phyloP scores from a whole-genome alignment of 2,888 invertebrate species.

The Monochamus alternatus region DNA sequence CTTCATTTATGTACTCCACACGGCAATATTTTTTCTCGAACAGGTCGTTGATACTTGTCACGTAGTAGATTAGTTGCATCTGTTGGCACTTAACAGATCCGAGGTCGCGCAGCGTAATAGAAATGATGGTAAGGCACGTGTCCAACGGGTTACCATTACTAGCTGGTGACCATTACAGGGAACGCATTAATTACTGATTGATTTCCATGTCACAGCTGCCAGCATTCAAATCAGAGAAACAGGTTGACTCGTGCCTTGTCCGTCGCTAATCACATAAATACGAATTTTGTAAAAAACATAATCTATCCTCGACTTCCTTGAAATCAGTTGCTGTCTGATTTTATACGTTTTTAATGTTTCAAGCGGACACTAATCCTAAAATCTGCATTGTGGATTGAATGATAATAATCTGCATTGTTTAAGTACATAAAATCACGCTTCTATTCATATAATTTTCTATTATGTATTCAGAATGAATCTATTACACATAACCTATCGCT shows the following conservation, averaged over 20 bases:
- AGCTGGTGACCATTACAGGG: slow-evolving; percentile 49
- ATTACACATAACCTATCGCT: no score
- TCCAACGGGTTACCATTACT: slow-evolving; percentile 51
- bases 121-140: slow-evolving; percentile 55
- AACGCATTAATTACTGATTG: slow-evolving; percentile 53
- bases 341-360: no score
- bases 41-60: slow-evolving; percentile 53
- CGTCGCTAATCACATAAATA: not conserved
- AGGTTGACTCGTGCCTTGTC: slow-evolving; percentile 40
- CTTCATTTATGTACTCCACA: slow-evolving; percentile 52
- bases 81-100: slow-evolving; percentile 50
- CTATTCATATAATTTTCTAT: no score
- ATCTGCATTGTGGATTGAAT: no score
- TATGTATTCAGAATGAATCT: no score
- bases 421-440: no score
- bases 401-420: no score
- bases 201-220: slow-evolving; percentile 53
- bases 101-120: slow-evolving; percentile 45
- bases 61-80: slow-evolving; percentile 51
- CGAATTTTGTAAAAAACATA: no score
- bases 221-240: slow-evolving; percentile 48
- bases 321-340: no score
- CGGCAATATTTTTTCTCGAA: slow-evolving; percentile 47
- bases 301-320: no score
- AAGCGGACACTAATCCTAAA: no score